A percentile compares a stretch with the other conserved stretches of the same genome.
Conservation (phyloP, 35 echinoderm and acorn worm genomes). For the Apostichopus californicus region DNA sequence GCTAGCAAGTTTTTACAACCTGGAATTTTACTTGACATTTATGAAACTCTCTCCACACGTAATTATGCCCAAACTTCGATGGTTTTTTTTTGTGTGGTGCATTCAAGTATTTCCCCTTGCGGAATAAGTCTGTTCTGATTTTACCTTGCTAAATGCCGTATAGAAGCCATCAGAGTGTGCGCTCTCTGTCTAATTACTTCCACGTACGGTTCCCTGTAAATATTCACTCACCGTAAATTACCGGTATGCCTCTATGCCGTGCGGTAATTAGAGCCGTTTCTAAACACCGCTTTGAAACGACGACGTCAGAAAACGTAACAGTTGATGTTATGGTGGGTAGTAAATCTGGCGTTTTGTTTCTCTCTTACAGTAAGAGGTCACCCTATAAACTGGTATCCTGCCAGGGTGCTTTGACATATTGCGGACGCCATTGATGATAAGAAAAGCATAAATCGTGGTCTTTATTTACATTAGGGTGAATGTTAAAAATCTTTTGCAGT, state of each 20-base stretch:
- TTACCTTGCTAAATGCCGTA: no score
- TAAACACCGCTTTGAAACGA: neutral
- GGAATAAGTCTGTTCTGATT: no score
- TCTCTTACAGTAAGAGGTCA: neutral
- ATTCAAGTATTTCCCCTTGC: no score
- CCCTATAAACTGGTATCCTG: neutral
- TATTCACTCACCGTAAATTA: neutral
- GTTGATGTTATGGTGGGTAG: neutral
- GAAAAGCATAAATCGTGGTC: neutral
- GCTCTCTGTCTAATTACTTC: neutral
- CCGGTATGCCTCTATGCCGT: neutral
- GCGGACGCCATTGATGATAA: conserved; percentile 3
- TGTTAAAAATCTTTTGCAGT: conserved; percentile 1
- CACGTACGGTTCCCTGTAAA: neutral
- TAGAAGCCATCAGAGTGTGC: neutral
- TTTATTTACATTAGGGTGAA: conserved; percentile 19
- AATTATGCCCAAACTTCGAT: neutral
- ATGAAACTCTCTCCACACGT: neutral
- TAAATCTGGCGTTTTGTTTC: neutral
- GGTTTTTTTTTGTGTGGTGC: neutral
- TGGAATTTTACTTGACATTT: neutral
- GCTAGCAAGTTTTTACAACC: neutral
- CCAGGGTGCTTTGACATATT: conserved; percentile 1
- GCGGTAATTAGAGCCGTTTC: neutral
- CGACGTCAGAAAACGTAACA: conserved; percentile 17